Conservation (phyloP, 2,113 vertebrate species). For the Thunnus thynnus region DNA sequence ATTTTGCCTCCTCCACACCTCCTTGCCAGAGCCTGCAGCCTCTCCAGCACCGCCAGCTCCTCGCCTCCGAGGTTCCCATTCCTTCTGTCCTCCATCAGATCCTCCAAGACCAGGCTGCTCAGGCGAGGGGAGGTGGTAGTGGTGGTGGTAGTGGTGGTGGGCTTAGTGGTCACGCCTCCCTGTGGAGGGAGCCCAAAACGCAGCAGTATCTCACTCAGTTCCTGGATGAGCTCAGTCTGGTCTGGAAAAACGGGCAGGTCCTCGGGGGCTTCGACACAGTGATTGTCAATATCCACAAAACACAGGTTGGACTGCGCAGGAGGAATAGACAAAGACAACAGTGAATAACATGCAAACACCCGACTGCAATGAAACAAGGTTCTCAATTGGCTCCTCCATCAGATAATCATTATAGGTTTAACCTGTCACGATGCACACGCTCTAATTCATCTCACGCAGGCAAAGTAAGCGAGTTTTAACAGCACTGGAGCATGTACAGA, state of each 20-base stretch:
- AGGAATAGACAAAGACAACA: slow-evolving; percentile 7
- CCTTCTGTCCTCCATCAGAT: slow-evolving; percentile 93
- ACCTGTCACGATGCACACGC: background rate
- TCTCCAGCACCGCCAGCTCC: slow-evolving; percentile 90
- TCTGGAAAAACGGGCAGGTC: slow-evolving; percentile 95
- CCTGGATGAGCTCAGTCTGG: slow-evolving; percentile 93
- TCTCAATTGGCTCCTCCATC: slow-evolving; percentile 17
- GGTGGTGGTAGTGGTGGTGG: slow-evolving; percentile 69
- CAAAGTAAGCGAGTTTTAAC: slow-evolving; percentile 31
- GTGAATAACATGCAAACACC: background rate
- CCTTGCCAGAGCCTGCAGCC: slow-evolving; percentile 92
- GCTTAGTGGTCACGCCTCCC: slow-evolving; percentile 83
- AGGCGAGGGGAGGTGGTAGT: slow-evolving; percentile 82
- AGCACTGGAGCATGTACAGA: background rate
- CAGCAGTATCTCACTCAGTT: slow-evolving; percentile 92
- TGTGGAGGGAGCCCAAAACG: slow-evolving; percentile 89
- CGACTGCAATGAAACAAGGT: background rate
- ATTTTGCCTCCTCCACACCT: slow-evolving; percentile 74
- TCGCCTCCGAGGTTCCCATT: slow-evolving; percentile 92
- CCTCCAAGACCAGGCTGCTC: slow-evolving; percentile 89
- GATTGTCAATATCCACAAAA: slow-evolving; percentile 97
- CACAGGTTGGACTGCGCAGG: slow-evolving; percentile 92
- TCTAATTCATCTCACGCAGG: slow-evolving; percentile 16
- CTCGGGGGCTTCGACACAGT: slow-evolving; percentile 92
- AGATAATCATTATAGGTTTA: slow-evolving; percentile 55